These are phyloP conservation scores for Odontocerum albicorne DNA, from an alignment of 2,888 invertebrate species.

Conservation along the genomic window DNA sequence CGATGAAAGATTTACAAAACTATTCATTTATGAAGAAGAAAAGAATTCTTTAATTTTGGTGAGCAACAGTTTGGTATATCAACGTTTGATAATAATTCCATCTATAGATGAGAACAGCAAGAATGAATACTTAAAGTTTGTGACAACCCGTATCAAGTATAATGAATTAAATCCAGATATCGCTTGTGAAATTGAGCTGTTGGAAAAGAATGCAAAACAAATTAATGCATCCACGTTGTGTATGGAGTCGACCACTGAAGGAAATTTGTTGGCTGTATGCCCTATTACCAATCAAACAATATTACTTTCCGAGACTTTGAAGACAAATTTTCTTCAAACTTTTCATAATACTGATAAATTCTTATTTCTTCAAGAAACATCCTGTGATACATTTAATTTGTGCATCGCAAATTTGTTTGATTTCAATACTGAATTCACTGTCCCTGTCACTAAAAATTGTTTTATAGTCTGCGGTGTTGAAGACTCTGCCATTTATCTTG, in stretches of 20 bases:
- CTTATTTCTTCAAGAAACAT: slow-evolving; percentile 11
- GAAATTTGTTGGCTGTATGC: slow-evolving; percentile 23
- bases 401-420: slow-evolving; percentile 22
- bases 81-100: slow-evolving; percentile 8
- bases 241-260: slow-evolving; percentile 9
- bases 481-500: slow-evolving; percentile 29
- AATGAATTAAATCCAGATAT: slow-evolving; percentile 15
- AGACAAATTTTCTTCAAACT: slow-evolving; percentile 11
- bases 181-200: slow-evolving; percentile 14
- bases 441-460: slow-evolving; percentile 25
- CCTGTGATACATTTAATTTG: slow-evolving; percentile 7
- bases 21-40: slow-evolving; percentile 21
- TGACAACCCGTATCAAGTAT: slow-evolving; percentile 13
- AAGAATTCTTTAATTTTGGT: slow-evolving; percentile 15
- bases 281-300: slow-evolving; percentile 29
- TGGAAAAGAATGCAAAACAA: slow-evolving; percentile 12
- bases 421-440: slow-evolving; percentile 19
- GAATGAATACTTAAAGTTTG: slow-evolving; percentile 10
- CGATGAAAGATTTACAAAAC: slow-evolving; percentile 14
- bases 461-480: slow-evolving; percentile 28
- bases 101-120: neutral
- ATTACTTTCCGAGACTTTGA: slow-evolving; percentile 3
- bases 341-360: slow-evolving; percentile 28
- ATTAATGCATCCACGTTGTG: slow-evolving; percentile 24
- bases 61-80: slow-evolving; percentile 13